phyloP scores from a whole-genome alignment of 1,140 invertebrate species.

The Ceratina japonica region DNA sequence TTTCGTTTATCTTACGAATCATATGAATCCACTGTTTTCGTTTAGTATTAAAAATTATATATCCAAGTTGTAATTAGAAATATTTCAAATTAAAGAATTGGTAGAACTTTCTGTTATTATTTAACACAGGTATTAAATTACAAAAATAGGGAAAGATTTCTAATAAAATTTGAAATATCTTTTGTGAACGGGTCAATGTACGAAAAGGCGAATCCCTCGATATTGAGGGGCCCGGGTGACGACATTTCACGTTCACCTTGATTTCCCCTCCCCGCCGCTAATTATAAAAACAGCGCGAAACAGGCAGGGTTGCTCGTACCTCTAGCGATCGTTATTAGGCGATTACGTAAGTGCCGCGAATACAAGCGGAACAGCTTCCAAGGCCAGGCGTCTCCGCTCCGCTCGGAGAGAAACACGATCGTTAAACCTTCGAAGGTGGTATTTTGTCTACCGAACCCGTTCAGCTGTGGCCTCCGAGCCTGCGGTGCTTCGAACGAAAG shows the following conservation, averaged over 20 bases:
- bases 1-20: too few species aligned
- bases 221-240: background rate
- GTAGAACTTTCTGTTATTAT: too few species aligned
- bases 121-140: too few species aligned
- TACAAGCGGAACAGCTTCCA: conserved; percentile 61
- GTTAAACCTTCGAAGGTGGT: conserved; percentile 58
- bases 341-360: conserved; percentile 67
- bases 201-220: too few species aligned
- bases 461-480: conserved; percentile 29
- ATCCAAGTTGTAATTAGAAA: too few species aligned
- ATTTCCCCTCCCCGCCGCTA: background rate
- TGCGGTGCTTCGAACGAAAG: conserved; percentile 47
- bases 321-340: conserved; percentile 52
- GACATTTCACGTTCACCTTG: conserved; percentile 34
- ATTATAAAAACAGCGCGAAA: background rate
- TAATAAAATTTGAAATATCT: too few species aligned
- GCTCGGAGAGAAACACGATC: conserved; percentile 62
- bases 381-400: conserved; percentile 51
- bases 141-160: too few species aligned
- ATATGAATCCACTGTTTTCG: too few species aligned
- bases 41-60: too few species aligned
- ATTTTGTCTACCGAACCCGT: conserved; percentile 46
- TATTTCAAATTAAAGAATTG: too few species aligned
- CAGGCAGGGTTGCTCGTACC: conserved; percentile 14
- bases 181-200: too few species aligned